Evolutionary conservation across 1,140 invertebrate genomes (phyloP), one percentile per base, ranked within the genome.

Genomic region (Mercenaria mercenaria): DNA sequence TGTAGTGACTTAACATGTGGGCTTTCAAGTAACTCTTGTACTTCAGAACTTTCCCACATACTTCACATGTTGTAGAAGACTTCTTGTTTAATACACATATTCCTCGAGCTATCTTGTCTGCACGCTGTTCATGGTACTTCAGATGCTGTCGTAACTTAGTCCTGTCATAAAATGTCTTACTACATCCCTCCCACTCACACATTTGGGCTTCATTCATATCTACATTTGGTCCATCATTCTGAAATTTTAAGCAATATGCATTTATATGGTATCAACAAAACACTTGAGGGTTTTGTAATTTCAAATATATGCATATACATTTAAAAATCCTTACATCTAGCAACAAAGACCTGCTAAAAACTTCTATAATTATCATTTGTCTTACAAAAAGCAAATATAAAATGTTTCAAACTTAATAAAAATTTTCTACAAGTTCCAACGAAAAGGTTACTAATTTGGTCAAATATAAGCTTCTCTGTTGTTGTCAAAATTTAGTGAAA

Each of bases 1-100:
- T 96, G 3, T 96, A 96, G 84, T 97, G 97, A 0, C 97, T 97
- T 47, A 96, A 93, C 88, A 89, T 89, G 50, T 89, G 88, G 18
- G 81, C 80, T 32, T 89, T 89, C 67, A 89, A 43, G 39, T 89
- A 89, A 64, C 81, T 89, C 47, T 83, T 82, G 34, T 89, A 89
- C 80, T 89, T 89, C 34, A 89, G 26, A n/a, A 82, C 79, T 37
- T 89, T 81, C 15, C 67, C 79, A 52, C 88, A 89, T 2, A 89
- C 69, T 3, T 83, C 69, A 37, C 88, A 89, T 43, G 56, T 84
- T 13, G 72, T 77, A 20, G 80, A 76, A 8, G 64, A 72, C 41
- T 47, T 61, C 67, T 83, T 34, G 11, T 47, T 50, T 18, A 47
- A 52, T 13, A 84, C 20, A 11, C 39, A 47, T 13, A 89, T 83